Base-by-base conservation (phyloP, 1,140 invertebrate species). In the Tyrophagus putrescentiae region DNA sequence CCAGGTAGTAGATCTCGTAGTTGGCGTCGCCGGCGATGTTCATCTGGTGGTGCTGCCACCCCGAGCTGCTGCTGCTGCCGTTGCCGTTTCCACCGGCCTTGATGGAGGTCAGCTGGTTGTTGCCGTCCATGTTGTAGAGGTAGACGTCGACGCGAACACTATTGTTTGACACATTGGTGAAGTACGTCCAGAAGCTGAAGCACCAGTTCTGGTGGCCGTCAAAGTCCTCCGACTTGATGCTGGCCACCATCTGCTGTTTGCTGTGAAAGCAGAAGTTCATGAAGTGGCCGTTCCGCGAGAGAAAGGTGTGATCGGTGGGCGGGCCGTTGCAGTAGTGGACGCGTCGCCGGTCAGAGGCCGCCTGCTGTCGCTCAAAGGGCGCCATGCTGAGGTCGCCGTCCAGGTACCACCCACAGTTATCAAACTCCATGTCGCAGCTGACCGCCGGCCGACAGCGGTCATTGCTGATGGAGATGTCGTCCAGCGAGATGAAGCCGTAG, bases 401-500 rank as follows among this genome's bases (percentile, higher is more conserved):
- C 31, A 44, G 48, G 28, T 4, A 57, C 65, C 65, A 66, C 28
- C 64, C 65, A 50, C 65, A 66, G 23, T 54, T 45, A 28, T 66
- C 65, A 9, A 57, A 57, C 59, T 66, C 64, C 28, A 66, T 62
- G 34, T 33, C 61, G 33, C 64, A 65, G 6, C 60, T 45, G 25
- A n/a, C 58, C 6, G 60, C 27, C 32, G 61, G 53, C 9, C 64
- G 60, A 44, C 65, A 66, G 18, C 25, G 4, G 42, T 61, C 64
- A 39, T 65, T 57, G 2, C 25, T 52, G 11, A 66, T 16, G 11
- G 64, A 23, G 27, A 66, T 62, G 27, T 66, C 65, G 48, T 66
- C 65, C 13, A 66, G 21, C 7, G 65, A 60, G 39, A 65, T 65
- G 29, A 61, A 63, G n/a, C 65, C 65, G 21, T 66, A 34, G 7